A percentile compares a stretch with the other conserved stretches of the same genome.
phyloP scores from a whole-genome alignment of 2,888 invertebrate genomes.

The Harpalus rufipes region DNA sequence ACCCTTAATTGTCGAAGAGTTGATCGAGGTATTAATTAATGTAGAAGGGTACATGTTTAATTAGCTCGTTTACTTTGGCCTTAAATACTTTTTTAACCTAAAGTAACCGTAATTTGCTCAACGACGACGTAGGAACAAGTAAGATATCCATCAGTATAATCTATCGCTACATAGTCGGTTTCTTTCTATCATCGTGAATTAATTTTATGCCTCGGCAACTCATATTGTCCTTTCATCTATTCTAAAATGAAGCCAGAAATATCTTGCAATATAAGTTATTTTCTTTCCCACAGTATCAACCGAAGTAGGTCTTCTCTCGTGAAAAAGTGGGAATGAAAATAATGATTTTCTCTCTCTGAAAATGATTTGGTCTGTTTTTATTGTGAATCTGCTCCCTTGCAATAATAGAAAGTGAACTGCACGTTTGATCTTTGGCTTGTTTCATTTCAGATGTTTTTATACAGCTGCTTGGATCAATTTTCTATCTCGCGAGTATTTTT shows the following conservation, averaged over 20 bases:
- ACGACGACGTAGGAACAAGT: too few species aligned
- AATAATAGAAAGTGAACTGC: slow-evolving; percentile 53
- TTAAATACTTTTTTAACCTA: too few species aligned
- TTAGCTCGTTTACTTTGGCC: too few species aligned
- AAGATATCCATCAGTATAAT: too few species aligned
- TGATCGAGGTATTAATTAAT: too few species aligned
- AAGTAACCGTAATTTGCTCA: too few species aligned
- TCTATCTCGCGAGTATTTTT: slow-evolving; percentile 36
- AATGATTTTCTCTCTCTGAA: slow-evolving; percentile 42
- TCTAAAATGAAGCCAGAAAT: neutral
- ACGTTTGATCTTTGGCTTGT: slow-evolving; percentile 57
- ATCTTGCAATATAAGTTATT: slow-evolving; percentile 1
- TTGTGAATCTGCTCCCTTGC: slow-evolving; percentile 22
- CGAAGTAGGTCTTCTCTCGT: slow-evolving; percentile 4
- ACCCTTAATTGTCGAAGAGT: too few species aligned
- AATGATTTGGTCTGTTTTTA: slow-evolving; percentile 52
- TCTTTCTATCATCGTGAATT: too few species aligned
- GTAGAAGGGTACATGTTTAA: too few species aligned
- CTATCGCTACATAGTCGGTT: too few species aligned
- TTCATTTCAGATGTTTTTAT: slow-evolving; percentile 56
- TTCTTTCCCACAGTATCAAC: slow-evolving; percentile 3
- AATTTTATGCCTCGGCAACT: too few species aligned
- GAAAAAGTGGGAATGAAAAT: slow-evolving; percentile 29
- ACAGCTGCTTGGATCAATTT: slow-evolving; percentile 36
- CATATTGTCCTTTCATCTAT: neutral